Percentiles rank a stretch among this genome's conserved stretches.
These are phyloP conservation scores for Tetraneura akinire DNA, from an alignment of 1,140 invertebrate genomes.

Conservation along the genomic window DNA sequence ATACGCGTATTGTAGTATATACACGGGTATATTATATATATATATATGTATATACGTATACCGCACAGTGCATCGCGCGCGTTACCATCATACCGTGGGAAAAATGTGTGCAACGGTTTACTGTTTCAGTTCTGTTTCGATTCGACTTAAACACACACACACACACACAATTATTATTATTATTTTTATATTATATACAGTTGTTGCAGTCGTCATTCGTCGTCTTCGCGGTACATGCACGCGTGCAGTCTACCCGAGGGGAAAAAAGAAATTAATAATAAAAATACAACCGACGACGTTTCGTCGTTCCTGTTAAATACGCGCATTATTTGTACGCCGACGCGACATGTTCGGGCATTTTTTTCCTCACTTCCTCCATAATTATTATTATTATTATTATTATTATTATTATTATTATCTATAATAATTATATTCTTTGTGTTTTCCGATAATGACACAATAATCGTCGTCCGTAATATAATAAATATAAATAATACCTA, in stretches of 20 bases:
- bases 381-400: too few relatives aligned
- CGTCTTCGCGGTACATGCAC: neutral
- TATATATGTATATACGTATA: neutral
- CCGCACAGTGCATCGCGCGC: too few relatives aligned
- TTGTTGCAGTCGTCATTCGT: neutral
- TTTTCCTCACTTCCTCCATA: neutral
- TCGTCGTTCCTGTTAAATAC: conserved; percentile 20
- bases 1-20: too few relatives aligned
- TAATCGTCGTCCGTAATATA: too few relatives aligned
- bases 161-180: neutral
- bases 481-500: too few relatives aligned
- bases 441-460: too few relatives aligned
- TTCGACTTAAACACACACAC: neutral
- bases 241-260: neutral
- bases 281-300: neutral
- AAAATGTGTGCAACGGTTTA: conserved; percentile 37
- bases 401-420: too few relatives aligned
- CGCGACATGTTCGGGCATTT: neutral
- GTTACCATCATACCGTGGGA: conserved; percentile 21
- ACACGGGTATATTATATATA: neutral
- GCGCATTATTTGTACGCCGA: too few relatives aligned
- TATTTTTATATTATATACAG: neutral
- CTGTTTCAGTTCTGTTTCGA: conserved; percentile 31
- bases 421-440: neutral
- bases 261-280: neutral